phyloP scores from a whole-genome alignment of 2,888 invertebrate genomes.

The Nephrotoma flavescens region DNA sequence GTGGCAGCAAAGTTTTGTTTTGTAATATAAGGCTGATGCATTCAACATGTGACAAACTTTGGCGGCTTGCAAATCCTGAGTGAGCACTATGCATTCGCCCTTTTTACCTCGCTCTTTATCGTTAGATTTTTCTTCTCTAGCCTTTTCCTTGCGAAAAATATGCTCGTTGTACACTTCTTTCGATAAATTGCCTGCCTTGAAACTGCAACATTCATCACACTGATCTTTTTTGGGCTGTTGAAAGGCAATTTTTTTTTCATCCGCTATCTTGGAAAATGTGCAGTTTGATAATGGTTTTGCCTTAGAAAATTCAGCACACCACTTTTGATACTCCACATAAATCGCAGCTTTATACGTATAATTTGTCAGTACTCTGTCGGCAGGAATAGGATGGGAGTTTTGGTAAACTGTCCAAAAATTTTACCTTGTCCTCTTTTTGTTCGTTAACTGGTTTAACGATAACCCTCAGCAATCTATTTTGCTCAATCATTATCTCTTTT shows the following conservation, averaged over 20 bases:
- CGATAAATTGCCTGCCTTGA: too few relatives aligned
- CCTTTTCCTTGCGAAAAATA: too few relatives aligned
- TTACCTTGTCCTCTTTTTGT: not conserved
- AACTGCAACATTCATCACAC: not conserved
- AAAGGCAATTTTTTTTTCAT: not conserved
- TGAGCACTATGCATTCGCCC: too few relatives aligned
- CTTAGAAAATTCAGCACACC: not conserved
- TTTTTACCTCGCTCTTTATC: too few relatives aligned
- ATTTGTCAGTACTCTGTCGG: not conserved
- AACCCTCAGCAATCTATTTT: not conserved
- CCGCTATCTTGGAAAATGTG: not conserved
- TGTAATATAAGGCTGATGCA: too few relatives aligned
- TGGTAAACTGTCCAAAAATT: constrained; percentile 2
- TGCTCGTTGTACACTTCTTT: too few relatives aligned
- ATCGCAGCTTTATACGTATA: not conserved
- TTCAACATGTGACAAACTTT: too few relatives aligned
- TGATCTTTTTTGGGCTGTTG: not conserved
- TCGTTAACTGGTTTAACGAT: not conserved
- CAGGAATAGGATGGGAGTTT: not conserved
- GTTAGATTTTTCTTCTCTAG: too few relatives aligned
- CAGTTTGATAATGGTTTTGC: not conserved
- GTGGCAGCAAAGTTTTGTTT: too few relatives aligned
- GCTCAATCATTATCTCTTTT: not conserved
- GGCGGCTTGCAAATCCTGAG: too few relatives aligned
- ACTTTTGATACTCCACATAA: not conserved